Percentiles rank a stretch among this genome's conserved stretches.
These are phyloP conservation scores for Maylandia zebra DNA, from an alignment of 2,113 vertebrate genomes.

Conservation along the genomic window DNA sequence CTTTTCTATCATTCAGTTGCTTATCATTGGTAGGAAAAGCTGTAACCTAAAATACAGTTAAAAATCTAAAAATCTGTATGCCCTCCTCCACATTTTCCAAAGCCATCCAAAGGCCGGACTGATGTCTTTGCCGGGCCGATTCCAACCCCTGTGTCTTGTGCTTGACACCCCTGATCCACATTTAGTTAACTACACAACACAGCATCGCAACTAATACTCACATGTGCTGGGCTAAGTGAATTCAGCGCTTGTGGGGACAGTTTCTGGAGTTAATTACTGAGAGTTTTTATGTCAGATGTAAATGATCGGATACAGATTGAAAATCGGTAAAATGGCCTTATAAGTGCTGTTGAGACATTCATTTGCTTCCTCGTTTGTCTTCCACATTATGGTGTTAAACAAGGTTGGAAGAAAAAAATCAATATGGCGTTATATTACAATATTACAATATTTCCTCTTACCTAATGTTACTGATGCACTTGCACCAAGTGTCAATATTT, in stretches of 20 bases:
- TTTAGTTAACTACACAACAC: neutral
- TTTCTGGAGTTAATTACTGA: neutral
- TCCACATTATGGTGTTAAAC: conserved; percentile 33
- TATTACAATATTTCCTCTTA: conserved; percentile 41
- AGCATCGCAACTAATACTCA: neutral
- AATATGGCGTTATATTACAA: conserved; percentile 33
- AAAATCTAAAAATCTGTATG: neutral
- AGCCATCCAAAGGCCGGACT: neutral
- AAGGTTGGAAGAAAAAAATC: conserved; percentile 14
- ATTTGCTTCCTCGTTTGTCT: conserved; percentile 19
- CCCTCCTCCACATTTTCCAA: neutral
- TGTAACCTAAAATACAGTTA: neutral
- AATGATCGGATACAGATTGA: conserved; percentile 5
- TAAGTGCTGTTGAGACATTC: conserved; percentile 9
- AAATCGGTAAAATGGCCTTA: conserved; percentile 20
- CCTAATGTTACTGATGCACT: conserved; percentile 15
- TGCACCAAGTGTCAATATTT: conserved; percentile 38
- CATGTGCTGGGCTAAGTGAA: neutral
- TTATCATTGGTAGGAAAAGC: neutral
- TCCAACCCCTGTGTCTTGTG: neutral
- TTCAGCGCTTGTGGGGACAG: neutral
- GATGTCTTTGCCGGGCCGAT: neutral
- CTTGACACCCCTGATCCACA: neutral
- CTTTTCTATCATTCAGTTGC: neutral
- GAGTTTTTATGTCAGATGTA: neutral